Base-by-base conservation (phyloP, 1,140 invertebrate genomes). In the Lepidurus packardi region DNA sequence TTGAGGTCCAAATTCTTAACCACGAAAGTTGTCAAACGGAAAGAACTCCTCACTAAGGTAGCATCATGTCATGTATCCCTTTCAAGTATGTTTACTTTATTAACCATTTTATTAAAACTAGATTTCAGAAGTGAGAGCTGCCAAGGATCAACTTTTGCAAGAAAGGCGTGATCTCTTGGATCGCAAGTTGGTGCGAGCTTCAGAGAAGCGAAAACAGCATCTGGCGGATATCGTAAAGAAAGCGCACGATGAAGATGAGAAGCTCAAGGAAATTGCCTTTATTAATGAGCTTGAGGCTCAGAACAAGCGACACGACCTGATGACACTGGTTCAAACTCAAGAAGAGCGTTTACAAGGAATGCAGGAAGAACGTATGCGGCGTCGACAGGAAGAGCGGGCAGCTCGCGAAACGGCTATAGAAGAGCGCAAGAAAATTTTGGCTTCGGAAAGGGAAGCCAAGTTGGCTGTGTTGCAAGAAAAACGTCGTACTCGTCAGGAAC, bases 211-310 rank as follows among this genome's bases (percentile, higher is more conserved):
- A 25, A 92, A 93, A 77, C 88, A 92, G 81, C 88, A 92, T 84
- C 84, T 94, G 42, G 86, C 92, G 82, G 92, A 92, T 79, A 95
- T 97, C 81, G 91, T 97, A 1, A 90, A 91, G 78, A 98, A 98
- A 85, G 97, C 97, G 2, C 96, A 98, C 82, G 97, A 98, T 82
- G 97, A 99, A 85, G 96, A 98, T 81, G 94, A 96, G 73, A 98
- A 99, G 85, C 87, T 96, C 0, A 94, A 95, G 82, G 97, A 98
- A 88, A 98, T 99, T 79, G 96, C 95, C 43, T 99, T 99, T 85
- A 99, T 98, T 77, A 98, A 98, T 85, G 93, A 94, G 82, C 86
- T 98, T 3, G 95, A 98, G 83, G 96, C 96, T 1, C 94, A 98
- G 86, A 98, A 98, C 84, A 93, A 97, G 82, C 87, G 94, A 6